phyloP scores from a whole-genome alignment of 2,888 invertebrate species.

The Chrysina gloriosa region DNA sequence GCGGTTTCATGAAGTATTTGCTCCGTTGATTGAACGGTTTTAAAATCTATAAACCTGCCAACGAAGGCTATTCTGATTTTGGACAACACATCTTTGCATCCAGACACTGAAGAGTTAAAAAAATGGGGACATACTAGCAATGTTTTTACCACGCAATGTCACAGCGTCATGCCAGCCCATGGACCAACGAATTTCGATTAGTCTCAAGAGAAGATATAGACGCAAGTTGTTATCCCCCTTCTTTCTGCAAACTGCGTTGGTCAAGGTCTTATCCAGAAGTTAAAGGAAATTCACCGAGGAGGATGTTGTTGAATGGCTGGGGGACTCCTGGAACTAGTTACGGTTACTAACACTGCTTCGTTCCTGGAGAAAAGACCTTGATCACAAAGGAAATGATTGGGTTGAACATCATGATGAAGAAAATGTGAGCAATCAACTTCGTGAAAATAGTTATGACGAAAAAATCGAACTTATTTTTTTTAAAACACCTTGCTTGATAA shows the following conservation, averaged over 20 bases:
- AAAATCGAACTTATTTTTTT: no score
- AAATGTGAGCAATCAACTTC: no score
- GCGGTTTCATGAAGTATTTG: no score
- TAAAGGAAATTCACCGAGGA: neutral
- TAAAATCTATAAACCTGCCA: neutral
- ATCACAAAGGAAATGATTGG: no score
- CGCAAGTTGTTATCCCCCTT: neutral
- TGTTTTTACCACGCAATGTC: neutral
- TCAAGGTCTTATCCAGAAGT: slow-evolving; percentile 8
- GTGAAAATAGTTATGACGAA: no score
- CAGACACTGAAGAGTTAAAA: no score
- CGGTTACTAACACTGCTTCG: no score
- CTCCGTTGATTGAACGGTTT: no score
- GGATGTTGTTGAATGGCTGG: neutral
- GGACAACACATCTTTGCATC: neutral
- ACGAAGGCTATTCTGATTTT: neutral
- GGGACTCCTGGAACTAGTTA: slow-evolving; percentile 1
- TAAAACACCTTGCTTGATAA: no score
- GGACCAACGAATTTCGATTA: neutral
- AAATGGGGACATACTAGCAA: neutral
- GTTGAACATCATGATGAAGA: no score
- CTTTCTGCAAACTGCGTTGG: neutral
- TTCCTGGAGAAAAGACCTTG: no score
- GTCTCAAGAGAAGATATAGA: slow-evolving; percentile 5
- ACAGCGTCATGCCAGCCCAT: neutral